Evolutionary conservation across 2,888 invertebrate species (phyloP), one percentile per base, ranked within the genome.

Genomic region (Cryptocephalus primarius): DNA sequence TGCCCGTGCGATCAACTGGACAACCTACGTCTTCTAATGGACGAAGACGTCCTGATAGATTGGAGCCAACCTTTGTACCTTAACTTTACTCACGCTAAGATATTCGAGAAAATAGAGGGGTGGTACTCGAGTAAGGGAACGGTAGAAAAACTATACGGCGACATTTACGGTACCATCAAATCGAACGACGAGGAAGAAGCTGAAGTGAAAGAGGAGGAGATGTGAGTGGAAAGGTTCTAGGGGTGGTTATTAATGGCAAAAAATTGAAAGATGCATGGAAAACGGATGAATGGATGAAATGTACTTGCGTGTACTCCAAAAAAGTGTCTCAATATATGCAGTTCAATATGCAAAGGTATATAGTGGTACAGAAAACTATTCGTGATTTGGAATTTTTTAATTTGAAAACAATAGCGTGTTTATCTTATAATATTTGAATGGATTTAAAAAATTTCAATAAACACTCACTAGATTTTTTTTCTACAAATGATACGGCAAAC

Each of bases 21-120:
- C 58, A 72, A 79, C 55, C 77, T 89, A 60, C 78, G 81, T 59
- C 71, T 87, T 55, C 70, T 89, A 63, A 80, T 82, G 53, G 77
- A 82, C 51, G 89, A 89, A 70, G 85, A 87, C 70, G 69, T 82
- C 41, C 76, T 89, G 56, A 77, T 89, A 58, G 85, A 88, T 72
- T 86, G 88, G 80, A 77, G 79, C 50, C 79, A 79, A 68, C 88
- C 88, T 45, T 70, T 89, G 72, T 89, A 85, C 77, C 79, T 89
- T 73, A 89, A 89, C 74, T 89, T 88, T 70, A 88, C 87, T 54
- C 88, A 88, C 74, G 79, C 81, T 62, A 80, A 79, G 56, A 88
- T 89, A 64, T 83, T 88, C 70, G 79, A 84, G 63, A 81, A 82
- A 62, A 76, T 89, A 65, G 83, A 83, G 68, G 79, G 81, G 60